A percentile compares a stretch with the other conserved stretches of the same genome.
phyloP scores from a whole-genome alignment of 2,113 vertebrate genomes.

The Tragelaphus scriptus region DNA sequence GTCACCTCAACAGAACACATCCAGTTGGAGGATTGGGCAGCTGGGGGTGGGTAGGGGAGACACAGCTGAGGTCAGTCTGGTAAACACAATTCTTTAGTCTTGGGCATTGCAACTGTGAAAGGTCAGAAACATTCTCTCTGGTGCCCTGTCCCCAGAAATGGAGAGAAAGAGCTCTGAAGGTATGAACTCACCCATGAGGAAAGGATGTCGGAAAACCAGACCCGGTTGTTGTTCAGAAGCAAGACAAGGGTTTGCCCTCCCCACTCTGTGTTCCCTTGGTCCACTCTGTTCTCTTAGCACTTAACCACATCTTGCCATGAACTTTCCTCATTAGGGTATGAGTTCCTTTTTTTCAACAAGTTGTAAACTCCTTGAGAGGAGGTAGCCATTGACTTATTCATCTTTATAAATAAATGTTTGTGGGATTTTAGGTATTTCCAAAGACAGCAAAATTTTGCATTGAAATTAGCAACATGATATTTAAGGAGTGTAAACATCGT shows the following conservation, averaged over 20 bases:
- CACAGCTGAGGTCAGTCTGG: background rate
- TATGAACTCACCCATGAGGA: background rate
- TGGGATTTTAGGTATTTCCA: background rate
- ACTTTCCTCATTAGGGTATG: background rate
- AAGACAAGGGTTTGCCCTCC: background rate
- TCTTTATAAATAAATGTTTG: constrained; percentile 9
- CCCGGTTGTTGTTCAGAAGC: fast-evolving
- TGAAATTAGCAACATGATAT: background rate
- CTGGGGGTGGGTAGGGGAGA: background rate
- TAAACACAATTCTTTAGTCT: background rate
- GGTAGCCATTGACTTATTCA: background rate
- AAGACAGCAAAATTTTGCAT: background rate
- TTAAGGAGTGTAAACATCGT: background rate
- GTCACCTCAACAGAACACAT: background rate
- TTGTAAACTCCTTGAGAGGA: background rate
- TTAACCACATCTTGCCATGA: background rate
- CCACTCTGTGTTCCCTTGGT: background rate
- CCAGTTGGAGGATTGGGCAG: background rate
- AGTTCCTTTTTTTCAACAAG: background rate
- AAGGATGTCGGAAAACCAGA: background rate
- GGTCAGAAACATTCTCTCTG: background rate
- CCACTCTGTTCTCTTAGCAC: background rate
- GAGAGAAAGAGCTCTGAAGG: background rate
- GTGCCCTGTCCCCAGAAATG: background rate
- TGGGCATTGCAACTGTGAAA: background rate